phyloP scores from a whole-genome alignment of 1,140 invertebrate genomes.

The Drosophila serrata region DNA sequence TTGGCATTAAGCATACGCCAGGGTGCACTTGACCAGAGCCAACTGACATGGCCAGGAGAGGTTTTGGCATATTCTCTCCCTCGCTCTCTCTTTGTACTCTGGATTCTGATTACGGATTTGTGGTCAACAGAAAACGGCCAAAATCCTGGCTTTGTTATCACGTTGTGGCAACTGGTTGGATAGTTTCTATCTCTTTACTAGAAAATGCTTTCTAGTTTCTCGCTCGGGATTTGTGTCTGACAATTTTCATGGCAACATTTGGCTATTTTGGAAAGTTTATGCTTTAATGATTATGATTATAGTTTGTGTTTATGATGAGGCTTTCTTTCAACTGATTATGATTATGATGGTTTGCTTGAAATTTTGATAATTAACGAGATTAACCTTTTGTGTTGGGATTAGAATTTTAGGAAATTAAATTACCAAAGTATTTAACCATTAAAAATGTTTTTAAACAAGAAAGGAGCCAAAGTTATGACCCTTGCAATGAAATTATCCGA shows the following conservation, averaged over 20 bases:
- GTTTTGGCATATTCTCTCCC: neutral
- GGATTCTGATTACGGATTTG: conserved; percentile 2
- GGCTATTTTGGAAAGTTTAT: neutral
- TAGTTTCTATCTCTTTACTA: neutral
- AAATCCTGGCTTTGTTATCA: conserved; percentile 29
- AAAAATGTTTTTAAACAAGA: no score
- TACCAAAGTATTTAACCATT: neutral
- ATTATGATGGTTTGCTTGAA: neutral
- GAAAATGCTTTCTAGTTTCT: conserved; percentile 2
- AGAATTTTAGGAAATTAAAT: neutral
- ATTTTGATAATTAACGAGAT: no score
- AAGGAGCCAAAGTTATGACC: no score
- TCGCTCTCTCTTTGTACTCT: neutral
- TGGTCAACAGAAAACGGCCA: conserved; percentile 2
- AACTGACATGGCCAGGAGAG: conserved; percentile 8
- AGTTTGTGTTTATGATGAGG: neutral
- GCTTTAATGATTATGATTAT: neutral
- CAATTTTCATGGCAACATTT: neutral
- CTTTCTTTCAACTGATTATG: neutral
- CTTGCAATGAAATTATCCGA: no score
- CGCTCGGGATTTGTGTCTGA: neutral
- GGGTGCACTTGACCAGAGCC: conserved; percentile 48
- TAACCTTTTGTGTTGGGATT: neutral
- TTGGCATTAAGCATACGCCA: conserved; percentile 68
- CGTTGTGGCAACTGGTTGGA: neutral